Base-by-base conservation (phyloP, 37 sponge, comb jelly and placozoan genomes). In the Beroe ovata region DNA sequence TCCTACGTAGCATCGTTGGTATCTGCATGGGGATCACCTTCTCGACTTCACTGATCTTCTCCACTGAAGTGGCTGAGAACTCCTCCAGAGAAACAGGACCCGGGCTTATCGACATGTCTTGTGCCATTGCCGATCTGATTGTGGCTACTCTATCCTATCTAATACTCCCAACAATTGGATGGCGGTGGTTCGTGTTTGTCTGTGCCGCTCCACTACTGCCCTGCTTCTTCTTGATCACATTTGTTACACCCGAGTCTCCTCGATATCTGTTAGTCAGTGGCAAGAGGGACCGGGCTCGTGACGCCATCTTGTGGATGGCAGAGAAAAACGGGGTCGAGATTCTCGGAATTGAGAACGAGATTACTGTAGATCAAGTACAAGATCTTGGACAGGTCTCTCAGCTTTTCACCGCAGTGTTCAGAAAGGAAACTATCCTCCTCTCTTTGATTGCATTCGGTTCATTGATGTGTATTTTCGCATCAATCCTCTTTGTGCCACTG, bases 351-450 rank as follows among this genome's bases (percentile, higher is more conserved):
- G 8, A 20, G 11, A 36, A 29, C 20, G n/a, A 62, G 23, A 36
- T 71, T 6, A 29, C 38, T 36, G 38, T 71, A 8, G 38, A 29
- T 30, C 29, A 21, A 36, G 71, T 20, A 2, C 38, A 4, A 4
- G 38, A 71, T 20, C 71, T 71, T 20, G 71, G 71, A 11, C 16
- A 35, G 16, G 20, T 29, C 11, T 18, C 71, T 20, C 38, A 71
- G 21, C 16, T 71, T 71, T 11, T 71, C 8, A 71, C 16, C 2
- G 8, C 36, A 71, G 38, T 35, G 8, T 71, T 30, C 20, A 29
- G 71, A 20, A 71, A 30, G 29, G 71, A 71, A 71, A 71, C 71
- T 6, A 71, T 71, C 29, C 71, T 71, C 8, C 38, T 71, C 8
- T 71, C 71, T 3, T 20, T 20, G 38, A 71, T 71, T 8, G 3